phyloP scores from a whole-genome alignment of 2,888 invertebrate species.

The Caenorhabditis sp. region DNA sequence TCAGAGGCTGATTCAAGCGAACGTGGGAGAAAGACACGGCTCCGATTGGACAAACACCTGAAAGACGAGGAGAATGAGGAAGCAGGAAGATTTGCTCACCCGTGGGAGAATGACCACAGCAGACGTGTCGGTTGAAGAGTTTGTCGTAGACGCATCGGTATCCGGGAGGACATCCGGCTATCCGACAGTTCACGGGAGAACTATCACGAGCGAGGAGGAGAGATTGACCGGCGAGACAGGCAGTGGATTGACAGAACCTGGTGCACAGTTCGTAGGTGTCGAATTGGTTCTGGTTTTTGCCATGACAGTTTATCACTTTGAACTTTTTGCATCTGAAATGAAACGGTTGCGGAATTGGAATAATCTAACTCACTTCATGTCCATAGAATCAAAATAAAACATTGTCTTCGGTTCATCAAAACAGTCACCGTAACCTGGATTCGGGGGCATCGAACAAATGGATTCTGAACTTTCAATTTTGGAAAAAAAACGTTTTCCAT shows the following conservation, averaged over 20 bases:
- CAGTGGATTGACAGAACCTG: constrained; percentile 62
- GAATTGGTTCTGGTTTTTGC: constrained; percentile 62
- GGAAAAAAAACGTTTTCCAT: background rate
- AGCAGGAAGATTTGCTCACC: constrained; percentile 27
- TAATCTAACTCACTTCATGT: constrained; percentile 46
- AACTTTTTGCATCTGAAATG: constrained; percentile 63
- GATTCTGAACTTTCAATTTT: constrained; percentile 42
- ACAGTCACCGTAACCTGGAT: constrained; percentile 66
- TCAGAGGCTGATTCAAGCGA: constrained; percentile 46
- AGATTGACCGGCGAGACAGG: constrained; percentile 60
- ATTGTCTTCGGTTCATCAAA: constrained; percentile 51
- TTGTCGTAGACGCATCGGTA: constrained; percentile 63
- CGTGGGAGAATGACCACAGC: constrained; percentile 62
- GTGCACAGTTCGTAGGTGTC: constrained; percentile 57
- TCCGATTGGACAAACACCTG: constrained; percentile 64
- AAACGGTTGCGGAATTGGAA: background rate
- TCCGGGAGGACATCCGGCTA: constrained; percentile 54
- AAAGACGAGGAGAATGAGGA: background rate
- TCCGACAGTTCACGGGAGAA: constrained; percentile 53
- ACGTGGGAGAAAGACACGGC: constrained; percentile 54
- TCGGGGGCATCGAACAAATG: constrained; percentile 64
- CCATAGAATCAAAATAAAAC: constrained; percentile 63
- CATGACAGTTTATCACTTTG: constrained; percentile 58
- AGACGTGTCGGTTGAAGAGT: constrained; percentile 62
- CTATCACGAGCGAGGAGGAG: constrained; percentile 56